These are phyloP conservation scores for Noturus placidus DNA, from an alignment of 2,113 vertebrate species.

Conservation along the genomic window DNA sequence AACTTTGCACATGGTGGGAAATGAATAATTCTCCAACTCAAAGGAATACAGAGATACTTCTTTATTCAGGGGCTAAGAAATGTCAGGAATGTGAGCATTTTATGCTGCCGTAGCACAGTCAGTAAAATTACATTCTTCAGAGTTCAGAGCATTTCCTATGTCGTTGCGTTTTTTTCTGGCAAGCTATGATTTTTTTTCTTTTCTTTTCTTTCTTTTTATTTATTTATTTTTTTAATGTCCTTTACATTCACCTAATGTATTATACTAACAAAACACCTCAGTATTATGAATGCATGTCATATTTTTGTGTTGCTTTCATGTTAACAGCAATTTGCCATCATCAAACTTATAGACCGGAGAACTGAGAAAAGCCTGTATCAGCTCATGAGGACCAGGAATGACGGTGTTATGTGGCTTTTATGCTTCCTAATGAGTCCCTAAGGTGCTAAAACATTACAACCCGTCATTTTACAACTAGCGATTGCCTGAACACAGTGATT, in stretches of 20 bases:
- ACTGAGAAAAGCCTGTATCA: slow-evolving; percentile 55
- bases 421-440: slow-evolving; percentile 75
- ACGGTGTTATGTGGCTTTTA: slow-evolving; percentile 73
- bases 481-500: slow-evolving; percentile 58
- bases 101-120: slow-evolving; percentile 37
- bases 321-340: slow-evolving; percentile 61
- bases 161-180: not conserved
- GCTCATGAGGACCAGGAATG: slow-evolving; percentile 73
- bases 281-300: slow-evolving; percentile 38
- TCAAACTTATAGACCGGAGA: slow-evolving; percentile 25
- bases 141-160: slow-evolving; percentile 10
- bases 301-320: slow-evolving; percentile 31
- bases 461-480: slow-evolving; percentile 70
- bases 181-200: slow-evolving; percentile 1
- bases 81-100: slow-evolving; percentile 59
- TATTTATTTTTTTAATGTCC: not conserved
- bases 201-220: not conserved
- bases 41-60: slow-evolving; percentile 40
- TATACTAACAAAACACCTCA: slow-evolving; percentile 12
- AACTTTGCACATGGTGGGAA: slow-evolving; percentile 59
- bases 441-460: slow-evolving; percentile 69
- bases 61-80: slow-evolving; percentile 58
- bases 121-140: slow-evolving; percentile 39
- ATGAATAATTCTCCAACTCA: slow-evolving; percentile 64
- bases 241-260: slow-evolving; percentile 25